These are phyloP conservation scores for Tachina grossa DNA, from an alignment of 2,888 invertebrate species.

Conservation along the genomic window DNA sequence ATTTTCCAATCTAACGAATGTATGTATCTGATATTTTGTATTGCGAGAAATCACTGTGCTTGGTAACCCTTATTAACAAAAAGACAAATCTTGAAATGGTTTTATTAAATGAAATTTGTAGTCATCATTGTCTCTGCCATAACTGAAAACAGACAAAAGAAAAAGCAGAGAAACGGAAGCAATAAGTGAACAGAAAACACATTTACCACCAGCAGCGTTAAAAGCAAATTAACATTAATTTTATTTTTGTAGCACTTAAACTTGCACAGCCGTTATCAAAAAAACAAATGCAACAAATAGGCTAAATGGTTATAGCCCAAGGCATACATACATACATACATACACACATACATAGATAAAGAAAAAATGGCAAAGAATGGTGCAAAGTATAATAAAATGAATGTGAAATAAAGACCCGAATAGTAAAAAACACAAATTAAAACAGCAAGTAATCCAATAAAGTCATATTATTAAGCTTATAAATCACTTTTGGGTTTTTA, in stretches of 20 bases:
- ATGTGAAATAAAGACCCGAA: slow-evolving; percentile 42
- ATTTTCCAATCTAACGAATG: no score
- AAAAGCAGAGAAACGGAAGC: background rate
- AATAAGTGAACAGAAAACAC: slow-evolving; percentile 21
- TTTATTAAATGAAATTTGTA: slow-evolving; percentile 40
- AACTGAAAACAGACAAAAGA: background rate
- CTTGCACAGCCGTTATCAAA: slow-evolving; percentile 31
- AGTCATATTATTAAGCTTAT: slow-evolving; percentile 66
- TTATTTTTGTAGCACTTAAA: slow-evolving; percentile 73
- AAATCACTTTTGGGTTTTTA: slow-evolving; percentile 58
- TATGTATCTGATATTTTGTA: no score
- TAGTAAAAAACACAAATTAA: slow-evolving; percentile 22
- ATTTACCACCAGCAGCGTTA: slow-evolving; percentile 73
- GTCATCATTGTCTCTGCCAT: background rate
- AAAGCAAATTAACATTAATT: slow-evolving; percentile 81
- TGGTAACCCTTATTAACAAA: slow-evolving; percentile 4
- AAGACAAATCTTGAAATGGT: slow-evolving; percentile 28
- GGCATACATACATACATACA: slow-evolving; percentile 66
- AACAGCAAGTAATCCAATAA: slow-evolving; percentile 65
- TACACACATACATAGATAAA: no score
- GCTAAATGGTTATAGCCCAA: slow-evolving; percentile 42
- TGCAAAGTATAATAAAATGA: slow-evolving; percentile 51
- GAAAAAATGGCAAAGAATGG: slow-evolving; percentile 7
- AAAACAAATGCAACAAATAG: slow-evolving; percentile 25
- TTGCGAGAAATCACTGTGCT: slow-evolving; percentile 1